Evolutionary conservation across 2,888 invertebrate species (phyloP).

Genomic region (Panopea generosa): DNA sequence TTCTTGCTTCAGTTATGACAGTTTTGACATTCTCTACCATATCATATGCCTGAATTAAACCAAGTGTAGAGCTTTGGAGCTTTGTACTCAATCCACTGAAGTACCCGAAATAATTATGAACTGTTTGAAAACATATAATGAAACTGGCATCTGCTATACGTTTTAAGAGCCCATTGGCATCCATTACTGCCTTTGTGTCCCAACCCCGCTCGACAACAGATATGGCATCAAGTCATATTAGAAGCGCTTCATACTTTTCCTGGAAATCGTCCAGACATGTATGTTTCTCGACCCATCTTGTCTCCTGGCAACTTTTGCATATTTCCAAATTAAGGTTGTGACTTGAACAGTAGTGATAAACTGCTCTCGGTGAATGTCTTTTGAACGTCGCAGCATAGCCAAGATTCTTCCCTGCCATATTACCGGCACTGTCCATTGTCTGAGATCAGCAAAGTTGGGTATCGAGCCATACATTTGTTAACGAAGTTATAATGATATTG

Average conservation of each 20-base stretch:
- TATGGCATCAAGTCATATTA: conserved; percentile 37
- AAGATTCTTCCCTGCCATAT: conserved; percentile 41
- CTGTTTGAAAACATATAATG: no score
- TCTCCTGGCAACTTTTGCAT: conserved; percentile 43
- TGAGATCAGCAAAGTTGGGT: conserved; percentile 25
- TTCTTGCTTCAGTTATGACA: no score
- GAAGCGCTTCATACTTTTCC: conserved; percentile 18
- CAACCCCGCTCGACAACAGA: conserved; percentile 17
- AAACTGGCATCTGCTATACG: no score
- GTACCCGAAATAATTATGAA: no score
- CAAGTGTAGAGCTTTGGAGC: conserved; percentile 31
- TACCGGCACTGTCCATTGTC: conserved; percentile 50
- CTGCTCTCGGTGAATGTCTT: conserved; percentile 1
- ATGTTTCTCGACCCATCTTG: no score
- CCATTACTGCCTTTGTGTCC: conserved; percentile 40
- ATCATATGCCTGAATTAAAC: conserved; percentile 24
- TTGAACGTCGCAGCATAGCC: conserved; percentile 35
- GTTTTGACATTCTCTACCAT: conserved; percentile 11
- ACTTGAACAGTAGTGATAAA: no score
- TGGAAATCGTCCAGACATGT: no score
- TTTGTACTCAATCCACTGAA: conserved; percentile 20
- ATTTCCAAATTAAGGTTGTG: conserved; percentile 36
- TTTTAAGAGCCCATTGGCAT: conserved; percentile 34
- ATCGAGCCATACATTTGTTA: conserved; percentile 17
- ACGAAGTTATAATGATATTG: no score